These are phyloP conservation scores for Ptychochromis oligacanthus DNA, from an alignment of 2,113 vertebrate genomes.

Conservation along the genomic window DNA sequence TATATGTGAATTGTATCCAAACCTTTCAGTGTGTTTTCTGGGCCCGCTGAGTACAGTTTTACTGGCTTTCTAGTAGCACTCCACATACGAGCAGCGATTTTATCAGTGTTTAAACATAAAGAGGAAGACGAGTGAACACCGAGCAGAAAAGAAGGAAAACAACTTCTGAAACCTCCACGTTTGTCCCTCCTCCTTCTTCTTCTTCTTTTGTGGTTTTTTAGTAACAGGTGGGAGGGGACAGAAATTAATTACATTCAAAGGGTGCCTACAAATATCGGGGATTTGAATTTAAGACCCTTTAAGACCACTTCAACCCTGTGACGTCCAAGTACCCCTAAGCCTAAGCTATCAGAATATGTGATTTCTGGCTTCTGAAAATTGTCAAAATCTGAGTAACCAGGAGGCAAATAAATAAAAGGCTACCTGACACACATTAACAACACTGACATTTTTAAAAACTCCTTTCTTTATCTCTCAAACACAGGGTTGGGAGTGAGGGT, in stretches of 20 bases:
- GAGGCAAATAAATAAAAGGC: too few relatives aligned
- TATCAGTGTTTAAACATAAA: conserved; percentile 48
- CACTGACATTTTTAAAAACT: not conserved
- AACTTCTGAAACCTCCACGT: not conserved
- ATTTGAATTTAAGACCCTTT: not conserved
- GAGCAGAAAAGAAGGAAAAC: not conserved
- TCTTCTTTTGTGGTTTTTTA: not conserved
- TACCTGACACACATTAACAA: not conserved
- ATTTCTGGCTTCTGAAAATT: not conserved
- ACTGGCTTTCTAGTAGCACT: conserved; percentile 65
- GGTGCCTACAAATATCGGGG: not conserved
- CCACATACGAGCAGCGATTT: conserved; percentile 37
- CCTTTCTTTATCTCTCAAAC: too few relatives aligned
- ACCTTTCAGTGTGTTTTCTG: conserved; percentile 95
- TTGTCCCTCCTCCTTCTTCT: not conserved
- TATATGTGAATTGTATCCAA: conserved; percentile 99
- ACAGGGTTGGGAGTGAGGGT: too few relatives aligned
- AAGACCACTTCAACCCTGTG: not conserved
- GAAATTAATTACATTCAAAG: not conserved
- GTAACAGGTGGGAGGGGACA: conserved; percentile 27
- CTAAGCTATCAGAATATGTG: too few relatives aligned
- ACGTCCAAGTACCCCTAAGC: not conserved
- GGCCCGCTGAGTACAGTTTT: conserved; percentile 84
- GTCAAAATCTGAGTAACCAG: not conserved
- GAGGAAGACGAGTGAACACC: conserved; percentile 15